Base-by-base conservation (phyloP, 2,113 vertebrate species). In the Forbesichthys papilliferus region DNA sequence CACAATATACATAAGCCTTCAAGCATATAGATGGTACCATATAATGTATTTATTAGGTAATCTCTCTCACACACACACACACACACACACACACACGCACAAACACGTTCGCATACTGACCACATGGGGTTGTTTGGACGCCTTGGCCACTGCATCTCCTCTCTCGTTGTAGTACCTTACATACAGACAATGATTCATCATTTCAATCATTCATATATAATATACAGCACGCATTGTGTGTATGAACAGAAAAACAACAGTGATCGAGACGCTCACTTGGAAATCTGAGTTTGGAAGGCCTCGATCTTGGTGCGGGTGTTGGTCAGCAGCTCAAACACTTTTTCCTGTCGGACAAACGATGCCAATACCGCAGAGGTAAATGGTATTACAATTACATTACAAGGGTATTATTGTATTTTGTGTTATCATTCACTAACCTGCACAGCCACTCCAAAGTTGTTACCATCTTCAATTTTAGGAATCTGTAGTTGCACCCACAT, bases 381-480 rank as follows among this genome's bases (percentile, higher is more conserved):
- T 2, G 27, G 2, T 27, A 27, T 27, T 27, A 27, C 27, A 27
- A 27, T 27, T 27, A 27, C 27, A 27, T 27, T 27, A 27, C 27
- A 27, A 3, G 27, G 27, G 27, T 27, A 27, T 27, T 3, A 27
- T 42, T 42, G 36, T 42, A 42, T 42, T 42, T 10, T 4, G 27
- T 0, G 10, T 47, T 48, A 12, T 1, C 9, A 0, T 53, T 49
- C 8, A 82, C 88, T 14, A 9, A 97, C 95, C 94, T 97, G 95
- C 11, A 97, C 95, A 1, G 95, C 94, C 48, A 97, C 95, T n/a
- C 95, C 95, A 69, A 97, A 97, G 84, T 97, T 96, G 83, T 97
- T 95, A 0, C 95, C 95, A 49, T 97, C 95, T 66, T 97, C 95
- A 84, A 97, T 95, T 75, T 86, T 93, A 9, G 95, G 95, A 64